Base-by-base conservation (phyloP, 2,888 invertebrate genomes). In the Mechanitis mazaeus region DNA sequence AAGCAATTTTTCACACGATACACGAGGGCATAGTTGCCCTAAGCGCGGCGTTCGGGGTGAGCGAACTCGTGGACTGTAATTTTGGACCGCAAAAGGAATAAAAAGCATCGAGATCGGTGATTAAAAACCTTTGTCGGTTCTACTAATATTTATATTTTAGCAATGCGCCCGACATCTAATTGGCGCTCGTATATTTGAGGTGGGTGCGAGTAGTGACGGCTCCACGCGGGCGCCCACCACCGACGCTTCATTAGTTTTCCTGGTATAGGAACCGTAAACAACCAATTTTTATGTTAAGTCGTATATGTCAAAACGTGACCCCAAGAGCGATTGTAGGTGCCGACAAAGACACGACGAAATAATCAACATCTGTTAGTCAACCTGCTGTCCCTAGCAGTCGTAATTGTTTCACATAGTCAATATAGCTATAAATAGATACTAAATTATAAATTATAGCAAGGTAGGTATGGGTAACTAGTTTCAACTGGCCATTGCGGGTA, bases 61-160 rank as follows among this genome's bases (percentile, higher is more conserved):
- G 80, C 87, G 90, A 89, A 85, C 90, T 83, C 82, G 77, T 85
- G 84, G 85, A 83, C 88, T 85, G 89, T 85, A 89, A 89, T 89
- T 90, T 89, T 75, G 88, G 88, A 90, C 90, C 90, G 90, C 90
- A 90, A 90, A 90, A 90, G 80, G 87, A 87, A 78, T 80, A 88
- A 87, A 82, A 87, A 79, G 80, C 78, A 84, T 81, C 78, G 80
- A 80, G 87, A 90, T 90, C 81, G 85, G 87, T 88, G 90, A 90
- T 90, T 89, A 89, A 88, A 88, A 89, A 87, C 88, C 88, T 90
- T 90, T 90, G 90, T 89, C 90, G 90, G 90, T 87, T 89, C 89
- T 90, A 90, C 90, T 90, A 90, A 90, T 90, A 90, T 90, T 90
- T 89, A 90, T 90, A 90, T 90, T 88, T 87, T 88, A 84, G 86